These are phyloP conservation scores for Papilio glaucus DNA, from an alignment of 1,140 invertebrate species.

Conservation along the genomic window DNA sequence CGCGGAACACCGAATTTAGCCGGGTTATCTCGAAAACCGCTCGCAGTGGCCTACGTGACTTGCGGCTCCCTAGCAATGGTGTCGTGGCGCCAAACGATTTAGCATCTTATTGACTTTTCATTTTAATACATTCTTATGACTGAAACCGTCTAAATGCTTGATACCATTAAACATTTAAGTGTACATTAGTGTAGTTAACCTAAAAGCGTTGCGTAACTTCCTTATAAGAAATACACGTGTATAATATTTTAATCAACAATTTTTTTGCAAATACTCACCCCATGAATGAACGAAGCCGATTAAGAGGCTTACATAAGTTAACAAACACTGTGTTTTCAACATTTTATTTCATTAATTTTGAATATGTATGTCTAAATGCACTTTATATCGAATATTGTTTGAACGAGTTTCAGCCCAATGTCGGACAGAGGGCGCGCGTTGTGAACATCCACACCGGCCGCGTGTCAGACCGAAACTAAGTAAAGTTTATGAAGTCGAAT, in stretches of 20 bases:
- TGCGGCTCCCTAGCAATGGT: conserved; percentile 70
- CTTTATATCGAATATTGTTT: conserved; percentile 60
- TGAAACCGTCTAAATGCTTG: conserved; percentile 16
- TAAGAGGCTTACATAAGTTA: conserved; percentile 56
- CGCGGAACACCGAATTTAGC: conserved; percentile 47
- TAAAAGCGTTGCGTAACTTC: conserved; percentile 54
- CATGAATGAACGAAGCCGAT: conserved; percentile 64
- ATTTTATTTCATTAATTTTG: conserved; percentile 76
- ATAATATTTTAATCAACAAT: conserved; percentile 71
- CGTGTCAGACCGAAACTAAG: conserved; percentile 74
- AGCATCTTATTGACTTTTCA: conserved; percentile 65
- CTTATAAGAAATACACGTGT: conserved; percentile 71
- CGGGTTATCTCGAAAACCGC: conserved; percentile 55
- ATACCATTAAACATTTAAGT: background rate
- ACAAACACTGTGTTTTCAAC: conserved; percentile 66
- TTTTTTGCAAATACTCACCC: conserved; percentile 71
- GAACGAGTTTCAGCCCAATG: conserved; percentile 71
- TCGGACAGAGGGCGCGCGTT: conserved; percentile 61
- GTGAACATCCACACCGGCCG: conserved; percentile 60
- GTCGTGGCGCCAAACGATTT: conserved; percentile 73
- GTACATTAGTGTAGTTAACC: conserved; percentile 40
- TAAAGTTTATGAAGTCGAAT: conserved; percentile 40
- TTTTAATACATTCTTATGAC: conserved; percentile 37
- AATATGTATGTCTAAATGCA: conserved; percentile 63
- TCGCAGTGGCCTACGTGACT: conserved; percentile 80